Conservation (phyloP, 2,113 vertebrate genomes). For the Rhinoderma darwinii region DNA sequence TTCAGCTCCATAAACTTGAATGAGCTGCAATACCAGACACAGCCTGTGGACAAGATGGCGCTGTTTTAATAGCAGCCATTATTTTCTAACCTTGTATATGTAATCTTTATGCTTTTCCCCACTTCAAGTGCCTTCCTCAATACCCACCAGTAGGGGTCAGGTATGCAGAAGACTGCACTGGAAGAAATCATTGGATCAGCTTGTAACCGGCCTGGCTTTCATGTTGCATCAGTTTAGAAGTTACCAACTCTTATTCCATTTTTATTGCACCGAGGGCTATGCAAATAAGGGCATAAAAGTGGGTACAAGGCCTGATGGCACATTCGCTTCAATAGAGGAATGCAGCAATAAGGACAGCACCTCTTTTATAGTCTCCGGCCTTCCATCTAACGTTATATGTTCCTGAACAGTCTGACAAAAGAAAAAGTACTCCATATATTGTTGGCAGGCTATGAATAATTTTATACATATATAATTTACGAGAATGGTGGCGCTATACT, state of each 20-base stretch:
- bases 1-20: neutral
- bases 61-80: neutral
- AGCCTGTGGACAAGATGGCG: neutral
- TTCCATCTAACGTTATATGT: neutral
- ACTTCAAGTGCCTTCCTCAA: neutral
- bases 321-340: no score
- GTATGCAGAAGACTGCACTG: neutral
- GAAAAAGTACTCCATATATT: neutral
- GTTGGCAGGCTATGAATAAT: slow-evolving; percentile 23
- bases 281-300: neutral
- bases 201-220: neutral
- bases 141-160: neutral
- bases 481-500: neutral
- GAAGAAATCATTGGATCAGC: neutral
- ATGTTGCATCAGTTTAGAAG: neutral
- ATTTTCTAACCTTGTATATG: neutral
- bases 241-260: neutral
- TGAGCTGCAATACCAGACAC: neutral
- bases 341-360: neutral
- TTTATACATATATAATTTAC: neutral
- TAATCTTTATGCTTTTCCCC: neutral
- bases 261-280: neutral
- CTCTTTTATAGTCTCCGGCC: neutral
- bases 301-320: neutral
- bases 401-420: neutral